Evolutionary conservation across 2,113 vertebrate species (phyloP), one percentile per base, ranked within the genome.

Genomic region (Nycticryphes semicollaris): DNA sequence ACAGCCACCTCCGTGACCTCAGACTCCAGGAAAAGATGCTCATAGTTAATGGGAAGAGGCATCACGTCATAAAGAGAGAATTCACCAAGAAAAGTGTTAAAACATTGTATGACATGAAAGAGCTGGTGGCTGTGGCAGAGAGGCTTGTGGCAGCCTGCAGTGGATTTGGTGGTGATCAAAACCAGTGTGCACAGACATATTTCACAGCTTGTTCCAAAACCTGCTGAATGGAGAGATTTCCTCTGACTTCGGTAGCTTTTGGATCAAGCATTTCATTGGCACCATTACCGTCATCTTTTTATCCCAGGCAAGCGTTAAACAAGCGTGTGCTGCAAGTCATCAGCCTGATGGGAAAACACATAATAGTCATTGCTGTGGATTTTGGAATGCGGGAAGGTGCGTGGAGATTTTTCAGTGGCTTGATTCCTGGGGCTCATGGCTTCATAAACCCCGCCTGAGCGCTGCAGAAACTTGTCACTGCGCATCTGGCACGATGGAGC

Each of bases 381-480:
- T 87, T 45, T 87, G 31, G 19, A 75, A 53, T 23, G n/a, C 33
- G 53, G 54, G 35, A 41, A 68, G 10, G 6, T 16, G 11, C 1
- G 2, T 31, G 39, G 47, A 60, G 39, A 14, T 75, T 53, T 86
- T 86, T 91, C 50, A 57, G 33, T 56, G 72, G 30, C 41, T 66
- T 68, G n/a, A 16, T 81, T 89, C 25, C 39, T 77, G 67, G 89
- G 62, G n/a, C 45, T 75, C 87, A 48, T 64, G 57, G 33, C 60
- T 89, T 89, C 78, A 53, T 51, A 51, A 77, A 35, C 28, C 51
- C 28, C 33, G 30, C 41, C 79, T 72, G n/a, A 51, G 16, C 37
- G 16, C 39, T 87, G 93, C 74, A 81, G 72, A 74, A 87, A 69
- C 43, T 67, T 92, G 64, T 78, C 84, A n/a, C 18, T 73, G 53